Percentiles rank a stretch among this genome's conserved stretches.
These are phyloP conservation scores for Struthio camelus DNA, from an alignment of 2,113 vertebrate genomes.

Conservation along the genomic window DNA sequence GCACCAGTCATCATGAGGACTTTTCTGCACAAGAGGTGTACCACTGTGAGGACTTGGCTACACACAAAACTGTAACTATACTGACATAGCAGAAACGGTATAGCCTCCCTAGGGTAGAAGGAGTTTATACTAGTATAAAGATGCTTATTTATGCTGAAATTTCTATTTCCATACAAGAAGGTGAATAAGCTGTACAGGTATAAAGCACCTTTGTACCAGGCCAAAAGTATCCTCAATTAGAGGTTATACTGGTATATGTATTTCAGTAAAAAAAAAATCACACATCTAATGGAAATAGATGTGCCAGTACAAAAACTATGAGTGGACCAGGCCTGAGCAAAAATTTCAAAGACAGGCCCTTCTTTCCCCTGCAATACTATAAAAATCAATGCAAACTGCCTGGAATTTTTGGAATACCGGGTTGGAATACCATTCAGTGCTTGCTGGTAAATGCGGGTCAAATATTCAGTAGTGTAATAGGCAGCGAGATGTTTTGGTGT, in stretches of 20 bases:
- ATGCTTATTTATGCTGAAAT: neutral
- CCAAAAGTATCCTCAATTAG: neutral
- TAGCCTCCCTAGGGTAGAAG: neutral
- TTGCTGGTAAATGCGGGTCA: neutral
- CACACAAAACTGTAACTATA: neutral
- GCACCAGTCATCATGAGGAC: neutral
- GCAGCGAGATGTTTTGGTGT: neutral
- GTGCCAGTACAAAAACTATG: neutral
- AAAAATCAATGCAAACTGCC: neutral
- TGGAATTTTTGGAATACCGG: neutral
- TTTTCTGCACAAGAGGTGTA: neutral
- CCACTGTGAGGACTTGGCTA: neutral
- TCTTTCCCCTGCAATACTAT: rapidly evolving
- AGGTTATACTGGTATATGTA: neutral
- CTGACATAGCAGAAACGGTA: neutral
- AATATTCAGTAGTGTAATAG: neutral
- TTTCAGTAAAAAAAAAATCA: constrained; percentile 8
- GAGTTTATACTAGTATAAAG: neutral
- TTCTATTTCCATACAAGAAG: constrained; percentile 22
- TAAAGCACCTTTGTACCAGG: neutral
- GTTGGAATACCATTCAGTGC: neutral
- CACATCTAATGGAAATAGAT: neutral
- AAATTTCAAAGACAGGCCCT: neutral
- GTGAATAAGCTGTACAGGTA: neutral
- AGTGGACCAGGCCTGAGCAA: neutral